phyloP scores from a whole-genome alignment of 2,888 invertebrate species.

The Melolontha melolontha region DNA sequence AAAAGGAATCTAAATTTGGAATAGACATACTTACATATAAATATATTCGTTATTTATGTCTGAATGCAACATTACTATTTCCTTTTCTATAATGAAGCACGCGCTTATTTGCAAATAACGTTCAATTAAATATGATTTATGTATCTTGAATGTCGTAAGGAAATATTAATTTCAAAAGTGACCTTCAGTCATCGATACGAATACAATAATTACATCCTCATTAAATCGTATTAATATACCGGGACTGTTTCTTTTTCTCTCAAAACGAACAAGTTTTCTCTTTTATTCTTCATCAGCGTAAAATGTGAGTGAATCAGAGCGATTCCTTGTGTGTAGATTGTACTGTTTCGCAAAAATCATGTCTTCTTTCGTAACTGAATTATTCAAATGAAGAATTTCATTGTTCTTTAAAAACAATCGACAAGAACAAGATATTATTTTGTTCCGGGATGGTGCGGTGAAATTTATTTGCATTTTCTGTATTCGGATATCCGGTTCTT shows the following conservation, averaged over 20 bases:
- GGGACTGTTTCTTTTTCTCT: too few species aligned
- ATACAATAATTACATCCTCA: conserved; percentile 31
- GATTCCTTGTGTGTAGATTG: conserved; percentile 1
- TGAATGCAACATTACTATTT: too few species aligned
- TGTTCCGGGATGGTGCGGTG: conserved; percentile 3
- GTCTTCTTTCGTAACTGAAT: neutral
- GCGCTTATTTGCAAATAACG: conserved; percentile 27
- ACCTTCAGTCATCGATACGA: conserved; percentile 31
- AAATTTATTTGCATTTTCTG: conserved; percentile 23
- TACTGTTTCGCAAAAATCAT: neutral
- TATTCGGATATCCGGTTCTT: conserved; percentile 18
- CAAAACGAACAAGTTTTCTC: too few species aligned
- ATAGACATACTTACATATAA: too few species aligned
- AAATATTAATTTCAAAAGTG: conserved; percentile 20
- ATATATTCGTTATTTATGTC: too few species aligned
- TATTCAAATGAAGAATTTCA: conserved; percentile 12
- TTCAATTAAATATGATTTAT: conserved; percentile 34
- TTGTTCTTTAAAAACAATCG: neutral
- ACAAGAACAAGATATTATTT: conserved; percentile 7
- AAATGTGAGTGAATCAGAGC: neutral
- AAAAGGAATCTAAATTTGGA: too few species aligned
- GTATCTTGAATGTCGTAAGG: conserved; percentile 11
- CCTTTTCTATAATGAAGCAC: too few species aligned
- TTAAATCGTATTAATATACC: conserved; percentile 8
- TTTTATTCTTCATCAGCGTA: too few species aligned